Evolutionary conservation across 1,140 invertebrate genomes (phyloP), one percentile per base, ranked within the genome.

Genomic region (Aradophagus sp.): DNA sequence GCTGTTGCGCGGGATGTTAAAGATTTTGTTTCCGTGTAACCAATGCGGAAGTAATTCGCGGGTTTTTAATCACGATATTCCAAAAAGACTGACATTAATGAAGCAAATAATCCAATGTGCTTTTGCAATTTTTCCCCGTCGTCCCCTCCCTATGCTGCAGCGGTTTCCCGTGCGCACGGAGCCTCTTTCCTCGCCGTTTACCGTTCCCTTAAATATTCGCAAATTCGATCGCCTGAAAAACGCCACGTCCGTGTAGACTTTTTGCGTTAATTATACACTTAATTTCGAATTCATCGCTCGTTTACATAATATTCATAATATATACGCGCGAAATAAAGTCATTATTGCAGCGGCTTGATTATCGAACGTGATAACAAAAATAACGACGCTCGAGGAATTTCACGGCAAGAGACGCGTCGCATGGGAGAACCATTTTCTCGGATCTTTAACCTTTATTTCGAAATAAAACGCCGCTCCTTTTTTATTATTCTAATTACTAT

Each of bases 1-100:
- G 38, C 48, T 23, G 62, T n/a, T 41, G 34, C 13, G 38, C 48
- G 39, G 34, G 27, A 53, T 35, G 50, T 26, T 45, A 42, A 66
- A 59, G 38, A 63, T 73, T 73, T 63, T 32, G 71, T 68, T 73
- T 73, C 65, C 65, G 59, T 65, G 71, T 73, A 68, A 17, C 53
- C 17, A 45, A 65, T 45, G 65, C 71, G 65, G 62, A 73, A 73
- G 63, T 68, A 59, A 68, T 68, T 29, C 50, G 31, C 35, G 4
- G 20, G 41, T 58, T 32, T 45, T 73, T 59, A 50, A 73, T 73
- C 59, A 27, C 70, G 48, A 59, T 56, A 67, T 47, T 55, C 56
- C 8, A 26, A n/a, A n/a, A n/a, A n/a, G n/a, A 19, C 15, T 19
- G 31, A 34, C 65, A 58, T 73, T 65, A 59, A 68, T 53, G 53